Percentiles rank a stretch among this genome's conserved stretches.
Evolutionary conservation across 2,113 vertebrate species (phyloP).

Genomic region (Cynocephalus volans): DNA sequence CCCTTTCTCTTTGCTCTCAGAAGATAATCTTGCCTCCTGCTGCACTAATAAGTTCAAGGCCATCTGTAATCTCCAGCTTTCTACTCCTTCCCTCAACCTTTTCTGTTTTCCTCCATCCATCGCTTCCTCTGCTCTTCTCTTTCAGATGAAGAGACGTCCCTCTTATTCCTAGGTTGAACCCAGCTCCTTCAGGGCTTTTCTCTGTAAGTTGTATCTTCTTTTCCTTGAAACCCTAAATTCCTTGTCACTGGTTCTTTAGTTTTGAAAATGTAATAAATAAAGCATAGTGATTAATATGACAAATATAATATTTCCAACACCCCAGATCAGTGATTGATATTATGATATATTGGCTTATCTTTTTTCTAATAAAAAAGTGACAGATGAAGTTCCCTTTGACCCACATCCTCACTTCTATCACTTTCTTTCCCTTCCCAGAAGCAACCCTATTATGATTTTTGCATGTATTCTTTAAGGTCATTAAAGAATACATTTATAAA

Average conservation of each 20-base stretch:
- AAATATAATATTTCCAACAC: neutral
- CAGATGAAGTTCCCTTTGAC: neutral
- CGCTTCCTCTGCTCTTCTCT: neutral
- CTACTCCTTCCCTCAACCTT: neutral
- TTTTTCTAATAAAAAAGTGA: conserved; percentile 32
- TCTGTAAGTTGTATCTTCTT: neutral
- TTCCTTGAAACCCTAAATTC: neutral
- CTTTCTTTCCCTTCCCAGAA: neutral
- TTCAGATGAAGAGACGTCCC: neutral
- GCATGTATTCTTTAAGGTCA: neutral
- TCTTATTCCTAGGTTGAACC: neutral
- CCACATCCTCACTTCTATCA: neutral
- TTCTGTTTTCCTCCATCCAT: neutral
- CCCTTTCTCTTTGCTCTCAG: neutral
- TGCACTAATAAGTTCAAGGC: neutral
- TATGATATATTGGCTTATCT: neutral
- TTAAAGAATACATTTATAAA: neutral
- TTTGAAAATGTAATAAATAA: conserved; percentile 39
- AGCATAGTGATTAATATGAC: neutral
- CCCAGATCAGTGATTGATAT: neutral
- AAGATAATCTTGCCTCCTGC: neutral
- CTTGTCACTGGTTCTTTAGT: conserved; percentile 2
- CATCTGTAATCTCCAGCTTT: neutral
- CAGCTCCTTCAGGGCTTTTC: neutral
- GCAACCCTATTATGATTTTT: neutral